phyloP scores from a whole-genome alignment of 2,797 vertebrate species.

The Labroides dimidiatus region DNA sequence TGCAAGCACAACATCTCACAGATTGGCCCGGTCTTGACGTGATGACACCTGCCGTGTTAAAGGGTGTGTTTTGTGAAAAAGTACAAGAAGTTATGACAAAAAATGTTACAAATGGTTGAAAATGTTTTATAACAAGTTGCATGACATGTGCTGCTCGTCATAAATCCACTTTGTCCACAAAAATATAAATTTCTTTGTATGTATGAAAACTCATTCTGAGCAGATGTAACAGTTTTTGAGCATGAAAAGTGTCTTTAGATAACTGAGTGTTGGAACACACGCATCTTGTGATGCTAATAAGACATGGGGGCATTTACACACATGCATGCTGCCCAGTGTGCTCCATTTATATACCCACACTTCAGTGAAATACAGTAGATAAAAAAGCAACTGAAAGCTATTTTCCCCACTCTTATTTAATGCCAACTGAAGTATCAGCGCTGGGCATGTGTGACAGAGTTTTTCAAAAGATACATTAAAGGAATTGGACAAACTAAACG shows the following conservation, averaged over 20 bases:
- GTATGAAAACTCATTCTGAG: not conserved
- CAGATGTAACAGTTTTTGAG: not conserved
- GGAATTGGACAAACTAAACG: not conserved
- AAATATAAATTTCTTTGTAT: no score
- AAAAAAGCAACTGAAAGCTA: constrained; percentile 27
- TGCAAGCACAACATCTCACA: no score
- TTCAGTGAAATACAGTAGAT: constrained; percentile 45
- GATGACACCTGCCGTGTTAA: no score
- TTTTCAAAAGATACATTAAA: not conserved
- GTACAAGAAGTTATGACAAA: not conserved
- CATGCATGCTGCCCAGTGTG: not conserved
- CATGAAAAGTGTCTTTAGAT: constrained; percentile 7
- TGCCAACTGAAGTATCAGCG: not conserved
- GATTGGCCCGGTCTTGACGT: constrained; percentile 3
- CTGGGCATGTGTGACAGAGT: not conserved
- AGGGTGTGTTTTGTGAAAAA: no score
- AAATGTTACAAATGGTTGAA: no score
- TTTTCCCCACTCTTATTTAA: constrained; percentile 5
- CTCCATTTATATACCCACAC: not conserved
- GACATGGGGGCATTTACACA: no score
- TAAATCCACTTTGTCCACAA: not conserved
- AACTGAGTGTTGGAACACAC: not conserved
- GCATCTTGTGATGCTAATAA: no score
- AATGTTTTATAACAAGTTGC: not conserved
- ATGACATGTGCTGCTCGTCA: not conserved